phyloP scores from a whole-genome alignment of 2,797 vertebrate species.

The Paguma larvata region DNA sequence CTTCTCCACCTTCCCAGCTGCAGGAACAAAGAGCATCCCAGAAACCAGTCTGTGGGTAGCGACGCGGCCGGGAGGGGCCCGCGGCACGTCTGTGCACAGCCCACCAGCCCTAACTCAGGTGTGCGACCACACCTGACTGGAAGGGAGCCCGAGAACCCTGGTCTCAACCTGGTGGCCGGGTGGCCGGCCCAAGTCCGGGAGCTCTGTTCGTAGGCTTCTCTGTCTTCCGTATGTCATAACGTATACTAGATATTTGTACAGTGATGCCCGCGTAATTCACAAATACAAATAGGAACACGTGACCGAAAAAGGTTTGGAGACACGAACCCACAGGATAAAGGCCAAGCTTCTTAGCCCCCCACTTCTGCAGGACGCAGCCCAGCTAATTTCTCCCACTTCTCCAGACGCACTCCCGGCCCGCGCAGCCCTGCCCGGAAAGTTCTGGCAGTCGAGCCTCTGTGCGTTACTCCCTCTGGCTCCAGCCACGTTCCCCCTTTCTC shows the following conservation, averaged over 20 bases:
- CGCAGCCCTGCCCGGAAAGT: neutral
- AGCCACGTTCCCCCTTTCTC: neutral
- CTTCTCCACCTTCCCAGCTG: neutral
- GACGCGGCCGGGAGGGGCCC: neutral
- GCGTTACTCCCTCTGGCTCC: neutral
- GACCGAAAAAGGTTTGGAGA: neutral
- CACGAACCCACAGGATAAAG: neutral
- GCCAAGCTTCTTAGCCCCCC: neutral
- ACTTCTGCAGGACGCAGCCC: neutral
- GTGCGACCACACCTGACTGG: neutral
- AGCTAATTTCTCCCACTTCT: too few species aligned
- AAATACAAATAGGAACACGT: neutral
- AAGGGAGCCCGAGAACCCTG: neutral
- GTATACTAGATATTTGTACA: too few species aligned
- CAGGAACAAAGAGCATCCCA: neutral
- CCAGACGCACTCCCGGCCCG: accelerated
- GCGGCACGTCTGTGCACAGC: neutral
- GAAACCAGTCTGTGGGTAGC: neutral
- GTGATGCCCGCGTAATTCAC: accelerated
- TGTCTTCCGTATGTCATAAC: accelerated
- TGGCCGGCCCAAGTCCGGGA: neutral
- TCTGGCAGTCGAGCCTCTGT: accelerated
- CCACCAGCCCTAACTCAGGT: neutral
- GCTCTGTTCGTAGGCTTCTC: neutral
- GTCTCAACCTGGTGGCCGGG: neutral